Conservation (phyloP, 2,888 invertebrate genomes). For the Trachelus troglodyta region DNA sequence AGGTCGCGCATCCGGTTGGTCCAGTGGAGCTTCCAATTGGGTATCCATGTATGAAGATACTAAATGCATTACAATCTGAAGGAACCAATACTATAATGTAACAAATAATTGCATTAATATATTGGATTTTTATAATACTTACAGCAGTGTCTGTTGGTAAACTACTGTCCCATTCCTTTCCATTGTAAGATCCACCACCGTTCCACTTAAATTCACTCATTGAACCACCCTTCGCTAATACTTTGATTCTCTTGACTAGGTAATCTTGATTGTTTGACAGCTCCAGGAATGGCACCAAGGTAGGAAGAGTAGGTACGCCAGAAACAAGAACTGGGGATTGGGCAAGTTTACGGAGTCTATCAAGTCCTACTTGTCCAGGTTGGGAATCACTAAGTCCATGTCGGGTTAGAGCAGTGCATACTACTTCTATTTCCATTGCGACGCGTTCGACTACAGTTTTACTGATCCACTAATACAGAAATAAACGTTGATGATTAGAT, state of each 20-base stretch:
- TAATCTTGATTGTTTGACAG: conserved; percentile 88
- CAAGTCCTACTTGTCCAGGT: conserved; percentile 78
- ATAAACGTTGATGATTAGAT: not conserved
- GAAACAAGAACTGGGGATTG: conserved; percentile 69
- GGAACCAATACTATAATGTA: conserved; percentile 21
- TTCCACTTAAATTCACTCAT: conserved; percentile 92
- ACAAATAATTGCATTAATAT: not conserved
- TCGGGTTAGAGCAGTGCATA: conserved; percentile 77
- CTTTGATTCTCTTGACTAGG: conserved; percentile 81
- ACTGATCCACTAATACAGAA: conserved; percentile 80
- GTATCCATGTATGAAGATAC: conserved; percentile 89
- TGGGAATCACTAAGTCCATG: conserved; percentile 77
- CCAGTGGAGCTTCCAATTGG: conserved; percentile 76
- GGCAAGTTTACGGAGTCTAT: conserved; percentile 80
- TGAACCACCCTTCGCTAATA: conserved; percentile 85
- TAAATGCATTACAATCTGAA: conserved; percentile 84
- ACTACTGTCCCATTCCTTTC: conserved; percentile 83
- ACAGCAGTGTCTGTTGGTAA: conserved; percentile 90
- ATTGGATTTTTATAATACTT: conserved; percentile 42
- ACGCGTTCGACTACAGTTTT: conserved; percentile 84
- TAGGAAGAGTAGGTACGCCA: conserved; percentile 71
- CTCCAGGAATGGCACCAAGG: conserved; percentile 84
- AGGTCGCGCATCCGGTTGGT: conserved; percentile 75
- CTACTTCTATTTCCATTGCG: conserved; percentile 77
- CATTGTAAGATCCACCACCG: conserved; percentile 79